Evolutionary conservation across 2,888 invertebrate species (phyloP).

Genomic region (Leptopilina syphax): DNA sequence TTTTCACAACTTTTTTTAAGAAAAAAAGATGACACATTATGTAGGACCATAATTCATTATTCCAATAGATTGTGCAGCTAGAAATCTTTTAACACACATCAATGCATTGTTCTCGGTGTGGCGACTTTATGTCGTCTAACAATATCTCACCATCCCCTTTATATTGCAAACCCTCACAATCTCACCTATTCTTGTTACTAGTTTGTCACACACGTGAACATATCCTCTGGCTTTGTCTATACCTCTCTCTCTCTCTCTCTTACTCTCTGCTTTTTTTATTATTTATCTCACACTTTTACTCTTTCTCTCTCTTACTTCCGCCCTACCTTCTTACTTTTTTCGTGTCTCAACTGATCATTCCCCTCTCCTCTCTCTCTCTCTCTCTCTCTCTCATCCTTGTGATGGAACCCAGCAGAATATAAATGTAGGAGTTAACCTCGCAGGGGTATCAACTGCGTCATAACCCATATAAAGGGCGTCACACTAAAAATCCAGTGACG

Average conservation of each 20-base stretch:
- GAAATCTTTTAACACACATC: slow-evolving; percentile 19
- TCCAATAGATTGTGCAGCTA: slow-evolving; percentile 13
- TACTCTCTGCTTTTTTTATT: background rate
- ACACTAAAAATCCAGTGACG: slow-evolving; percentile 68
- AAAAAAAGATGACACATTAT: background rate
- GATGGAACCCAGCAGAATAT: slow-evolving; percentile 59
- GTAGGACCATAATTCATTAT: slow-evolving; percentile 20
- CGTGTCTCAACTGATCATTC: background rate
- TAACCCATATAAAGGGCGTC: slow-evolving; percentile 74
- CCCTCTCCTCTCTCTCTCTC: slow-evolving; percentile 11
- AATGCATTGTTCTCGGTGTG: slow-evolving; percentile 22
- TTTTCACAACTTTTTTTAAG: background rate
- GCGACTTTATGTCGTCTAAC: slow-evolving; percentile 8
- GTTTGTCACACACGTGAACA: slow-evolving; percentile 9
- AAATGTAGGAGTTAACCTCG: slow-evolving; percentile 67
- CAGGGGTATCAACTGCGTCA: slow-evolving; percentile 68
- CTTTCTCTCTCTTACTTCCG: background rate
- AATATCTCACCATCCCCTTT: slow-evolving; percentile 31
- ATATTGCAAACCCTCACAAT: slow-evolving; percentile 10
- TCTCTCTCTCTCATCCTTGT: slow-evolving; percentile 40
- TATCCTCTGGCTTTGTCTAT: background rate
- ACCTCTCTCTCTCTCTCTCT: background rate
- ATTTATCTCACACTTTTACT: slow-evolving; percentile 32
- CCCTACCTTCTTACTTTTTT: background rate
- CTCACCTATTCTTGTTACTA: slow-evolving; percentile 30